Evolutionary conservation across 2,888 invertebrate genomes (phyloP).

Genomic region (Hyles lineata): DNA sequence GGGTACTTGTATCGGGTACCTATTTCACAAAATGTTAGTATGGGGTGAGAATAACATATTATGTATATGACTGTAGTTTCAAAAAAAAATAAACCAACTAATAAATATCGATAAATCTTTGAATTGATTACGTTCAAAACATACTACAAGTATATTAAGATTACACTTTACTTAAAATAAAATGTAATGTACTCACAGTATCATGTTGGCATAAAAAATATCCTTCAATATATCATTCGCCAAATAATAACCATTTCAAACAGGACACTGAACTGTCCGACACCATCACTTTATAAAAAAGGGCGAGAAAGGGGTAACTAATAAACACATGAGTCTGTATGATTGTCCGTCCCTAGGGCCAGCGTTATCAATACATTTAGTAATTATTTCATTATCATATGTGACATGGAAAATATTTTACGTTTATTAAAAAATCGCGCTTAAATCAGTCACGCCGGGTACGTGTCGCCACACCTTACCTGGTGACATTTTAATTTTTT

Average conservation of each 20-base stretch:
- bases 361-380: conserved; percentile 20
- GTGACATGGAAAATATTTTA: conserved; percentile 21
- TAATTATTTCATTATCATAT: conserved; percentile 18
- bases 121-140: too few relatives aligned
- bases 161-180: too few relatives aligned
- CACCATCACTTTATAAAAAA: background rate
- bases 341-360: conserved; percentile 1
- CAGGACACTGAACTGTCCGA: background rate
- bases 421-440: conserved; percentile 17
- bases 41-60: too few relatives aligned
- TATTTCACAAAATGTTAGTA: too few relatives aligned
- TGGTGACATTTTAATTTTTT: background rate
- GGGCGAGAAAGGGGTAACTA: conserved; percentile 14
- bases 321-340: conserved; percentile 8
- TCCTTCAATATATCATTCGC: background rate
- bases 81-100: too few relatives aligned
- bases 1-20: too few relatives aligned
- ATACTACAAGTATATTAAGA: too few relatives aligned
- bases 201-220: too few relatives aligned
- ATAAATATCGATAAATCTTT: too few relatives aligned
- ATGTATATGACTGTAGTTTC: too few relatives aligned
- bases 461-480: background rate
- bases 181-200: too few relatives aligned
- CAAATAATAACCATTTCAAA: background rate
- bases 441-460: conserved; percentile 5